Conservation (phyloP, 1,140 invertebrate species). For the Pogonomyrmex barbatus region DNA sequence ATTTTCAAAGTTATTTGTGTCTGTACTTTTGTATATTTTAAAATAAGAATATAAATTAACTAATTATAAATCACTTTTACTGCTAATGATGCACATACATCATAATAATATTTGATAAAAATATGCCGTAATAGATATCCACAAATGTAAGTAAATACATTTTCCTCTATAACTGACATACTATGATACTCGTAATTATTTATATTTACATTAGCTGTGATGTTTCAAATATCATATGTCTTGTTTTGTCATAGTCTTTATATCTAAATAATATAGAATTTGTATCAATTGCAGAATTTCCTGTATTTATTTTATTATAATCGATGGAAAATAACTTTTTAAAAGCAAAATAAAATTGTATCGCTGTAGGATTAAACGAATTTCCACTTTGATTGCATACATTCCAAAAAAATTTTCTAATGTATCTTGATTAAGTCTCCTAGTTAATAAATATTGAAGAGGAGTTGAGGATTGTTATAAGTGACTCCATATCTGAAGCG, state of each 20-base stretch:
- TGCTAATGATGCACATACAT: not conserved
- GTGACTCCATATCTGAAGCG: not conserved
- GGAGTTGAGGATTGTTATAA: not conserved
- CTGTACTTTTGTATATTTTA: not conserved
- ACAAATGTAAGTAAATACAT: not conserved
- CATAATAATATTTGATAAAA: not conserved
- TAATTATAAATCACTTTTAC: not conserved
- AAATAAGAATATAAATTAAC: not conserved
- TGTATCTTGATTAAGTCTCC: not conserved
- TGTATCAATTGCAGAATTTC: not conserved
- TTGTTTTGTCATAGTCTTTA: no score
- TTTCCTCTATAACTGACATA: constrained; percentile 15
- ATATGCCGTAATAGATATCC: not conserved
- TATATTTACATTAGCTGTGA: constrained; percentile 17
- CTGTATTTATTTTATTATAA: not conserved
- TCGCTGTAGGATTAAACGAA: not conserved
- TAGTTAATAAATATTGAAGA: constrained; percentile 23
- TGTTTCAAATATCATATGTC: not conserved
- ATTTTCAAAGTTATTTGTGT: not conserved
- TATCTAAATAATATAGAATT: not conserved
- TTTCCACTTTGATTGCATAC: constrained; percentile 3
- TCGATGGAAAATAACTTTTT: not conserved
- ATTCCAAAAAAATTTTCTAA: constrained; percentile 17
- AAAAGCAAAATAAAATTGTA: constrained; percentile 22
- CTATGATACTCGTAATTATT: constrained; percentile 28